Evolutionary conservation across 2,797 vertebrate genomes (phyloP), one percentile per base, ranked within the genome.

Genomic region (Dallia pectoralis): DNA sequence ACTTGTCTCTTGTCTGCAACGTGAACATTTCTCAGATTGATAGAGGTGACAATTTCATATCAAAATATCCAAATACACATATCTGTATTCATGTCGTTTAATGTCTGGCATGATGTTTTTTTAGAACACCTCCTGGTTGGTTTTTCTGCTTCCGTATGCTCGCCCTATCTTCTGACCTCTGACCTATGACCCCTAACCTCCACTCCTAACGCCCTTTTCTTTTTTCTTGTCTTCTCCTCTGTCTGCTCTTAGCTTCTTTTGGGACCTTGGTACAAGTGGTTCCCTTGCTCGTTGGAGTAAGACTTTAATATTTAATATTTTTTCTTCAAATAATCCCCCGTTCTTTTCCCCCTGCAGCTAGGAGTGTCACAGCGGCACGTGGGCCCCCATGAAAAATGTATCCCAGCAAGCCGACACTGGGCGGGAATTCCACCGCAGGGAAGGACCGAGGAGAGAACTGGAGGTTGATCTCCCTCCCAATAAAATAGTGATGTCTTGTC

Each of bases 281-380:
- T 63, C 36, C 67, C 25, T 27, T 16, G 29, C 27, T 32, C 61
- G 75, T 79, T 87, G 62, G 75, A 84, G 78, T 29, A 3, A 61
- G 69, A 85, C 80, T 89, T 92, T 84, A 93, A 93, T 90, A 91
- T 91, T 92, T 91, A 66, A 91, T 91, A 72, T 73, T 81, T 84
- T n/a, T 19, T 63, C 27, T 63, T 63, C 30, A 30, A 30, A 63
- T 63, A 63, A 63, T 30, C 27, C 62, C 62, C 63, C 19, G n/a
- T n/a, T n/a, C n/a, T n/a, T 77, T 84, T 85, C 77, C 79, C 84
- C 90, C 87, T 74, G 81, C 83, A 90, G 91, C 88, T 79, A 84
- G 78, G 85, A 89, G 86, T 89, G 89, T 91, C 90, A 90, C 87
- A 73, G 73, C 75, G 73, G 81, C 79, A 80, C 83, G 78, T 44